Evolutionary conservation across 2,888 invertebrate genomes (phyloP).

Genomic region (Geotrupes spiniger): DNA sequence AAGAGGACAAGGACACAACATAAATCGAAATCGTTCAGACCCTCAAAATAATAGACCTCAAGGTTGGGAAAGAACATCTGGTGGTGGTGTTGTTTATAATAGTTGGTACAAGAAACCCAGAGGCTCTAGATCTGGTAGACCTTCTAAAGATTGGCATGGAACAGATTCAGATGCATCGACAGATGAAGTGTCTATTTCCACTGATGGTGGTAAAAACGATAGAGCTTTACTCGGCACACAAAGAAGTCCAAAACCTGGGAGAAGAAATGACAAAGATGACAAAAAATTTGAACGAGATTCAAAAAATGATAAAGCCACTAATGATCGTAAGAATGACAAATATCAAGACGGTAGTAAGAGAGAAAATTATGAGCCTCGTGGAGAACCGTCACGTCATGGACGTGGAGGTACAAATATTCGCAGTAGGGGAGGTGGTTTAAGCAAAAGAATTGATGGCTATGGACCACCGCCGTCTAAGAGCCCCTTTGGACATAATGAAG

Average conservation of each 20-base stretch:
- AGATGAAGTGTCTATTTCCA: constrained; percentile 62
- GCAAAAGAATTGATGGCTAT: constrained; percentile 69
- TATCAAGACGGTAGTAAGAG: constrained; percentile 49
- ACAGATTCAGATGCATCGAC: constrained; percentile 76
- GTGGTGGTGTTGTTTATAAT: constrained; percentile 27
- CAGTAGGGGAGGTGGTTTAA: constrained; percentile 54
- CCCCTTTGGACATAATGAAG: constrained; percentile 60
- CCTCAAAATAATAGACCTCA: constrained; percentile 46
- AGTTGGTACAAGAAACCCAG: constrained; percentile 39
- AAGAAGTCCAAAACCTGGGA: constrained; percentile 54
- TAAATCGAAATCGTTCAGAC: constrained; percentile 47
- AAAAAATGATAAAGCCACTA: constrained; percentile 30
- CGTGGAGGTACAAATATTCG: constrained; percentile 58
- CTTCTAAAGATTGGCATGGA: constrained; percentile 52
- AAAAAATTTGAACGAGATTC: constrained; percentile 53
- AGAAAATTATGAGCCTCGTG: constrained; percentile 81
- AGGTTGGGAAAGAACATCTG: constrained; percentile 46
- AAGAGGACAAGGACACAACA: constrained; percentile 45
- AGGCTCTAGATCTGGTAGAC: constrained; percentile 48
- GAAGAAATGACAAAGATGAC: constrained; percentile 59
- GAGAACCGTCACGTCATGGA: constrained; percentile 85
- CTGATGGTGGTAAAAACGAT: constrained; percentile 58
- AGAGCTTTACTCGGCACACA: constrained; percentile 49
- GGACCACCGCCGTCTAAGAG: constrained; percentile 79
- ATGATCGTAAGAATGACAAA: constrained; percentile 38